Evolutionary conservation across 1,140 invertebrate species (phyloP), one percentile per base, ranked within the genome.

Genomic region (Drosophila guanche): DNA sequence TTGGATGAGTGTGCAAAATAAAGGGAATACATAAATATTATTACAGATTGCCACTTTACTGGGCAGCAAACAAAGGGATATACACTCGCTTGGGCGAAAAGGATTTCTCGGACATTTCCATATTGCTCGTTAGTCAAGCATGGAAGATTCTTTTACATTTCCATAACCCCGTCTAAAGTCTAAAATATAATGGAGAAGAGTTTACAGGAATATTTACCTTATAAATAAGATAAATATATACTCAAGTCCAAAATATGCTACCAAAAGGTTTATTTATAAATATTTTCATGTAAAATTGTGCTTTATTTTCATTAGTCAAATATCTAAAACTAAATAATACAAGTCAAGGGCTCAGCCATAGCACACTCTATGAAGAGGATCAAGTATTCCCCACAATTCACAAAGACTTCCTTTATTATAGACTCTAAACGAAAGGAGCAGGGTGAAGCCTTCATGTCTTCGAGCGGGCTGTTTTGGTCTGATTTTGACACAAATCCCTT

Each of bases 401-500:
- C 20, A 22, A n/a, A 53, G 29, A 46, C 42, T 52, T 45, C 20
- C 22, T 55, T 57, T 60, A 42, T 57, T 55, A 41, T 56, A 45
- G 41, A 59, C 60, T 46, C 40, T 20, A 37, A 29, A 25, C 37
- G 29, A 42, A 29, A 48, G 67, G 41, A 68, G 40, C 33, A 54
- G 52, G 54, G 37, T 45, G 53, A 58, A 77, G 66, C 53, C 60
- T 42, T 66, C 63, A 78, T 85, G 76, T 77, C 77, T 80, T 68
- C 66, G 57, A 56, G 57, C 69, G 67, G 65, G 60, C 46, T 81
- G 83, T 72, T 88, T 81, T 74, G 60, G 83, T 71, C 83, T 83
- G 83, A 88, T 76, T 89, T 78, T 78, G 75, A 79, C 83, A 83
- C 78, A 86, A 86, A 86, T 86, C 83, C 83, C 83, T 79, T 86